Percentiles rank a stretch among this genome's conserved stretches.
These are phyloP conservation scores for Isurus oxyrinchus DNA, from an alignment of 2,113 vertebrate genomes.

Conservation along the genomic window DNA sequence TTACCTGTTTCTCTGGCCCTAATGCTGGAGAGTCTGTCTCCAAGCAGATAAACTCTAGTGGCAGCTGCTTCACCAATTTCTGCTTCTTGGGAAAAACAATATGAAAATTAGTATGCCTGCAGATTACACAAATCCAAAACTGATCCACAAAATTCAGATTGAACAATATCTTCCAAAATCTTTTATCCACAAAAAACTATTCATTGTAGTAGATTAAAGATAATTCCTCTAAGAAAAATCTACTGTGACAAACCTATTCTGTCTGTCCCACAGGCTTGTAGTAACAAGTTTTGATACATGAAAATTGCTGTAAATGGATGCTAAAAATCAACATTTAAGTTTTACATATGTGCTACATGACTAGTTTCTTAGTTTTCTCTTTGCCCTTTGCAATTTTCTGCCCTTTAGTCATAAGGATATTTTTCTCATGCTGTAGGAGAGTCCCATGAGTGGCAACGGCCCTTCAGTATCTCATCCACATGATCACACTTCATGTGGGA, in stretches of 20 bases:
- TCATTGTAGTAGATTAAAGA: not conserved
- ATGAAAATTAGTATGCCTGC: not conserved
- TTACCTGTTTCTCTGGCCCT: slow-evolving; percentile 88
- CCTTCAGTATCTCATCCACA: not conserved
- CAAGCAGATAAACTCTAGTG: slow-evolving; percentile 82
- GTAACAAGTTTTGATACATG: not conserved
- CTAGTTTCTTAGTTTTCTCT: not conserved
- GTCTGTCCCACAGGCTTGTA: not conserved
- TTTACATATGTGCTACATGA: not conserved
- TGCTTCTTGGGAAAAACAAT: slow-evolving; percentile 78
- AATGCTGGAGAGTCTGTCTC: slow-evolving; percentile 91
- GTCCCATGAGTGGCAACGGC: not conserved
- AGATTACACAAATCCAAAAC: not conserved
- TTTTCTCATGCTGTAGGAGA: not conserved
- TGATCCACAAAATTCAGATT: not conserved
- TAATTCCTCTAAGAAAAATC: not conserved
- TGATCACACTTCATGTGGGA: not conserved
- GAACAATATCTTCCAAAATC: not conserved
- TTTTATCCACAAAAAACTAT: not conserved
- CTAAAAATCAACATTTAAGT: not conserved
- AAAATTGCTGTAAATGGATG: not conserved
- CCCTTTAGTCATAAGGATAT: not conserved
- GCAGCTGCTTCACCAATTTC: slow-evolving; percentile 87
- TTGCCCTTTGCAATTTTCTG: not conserved
- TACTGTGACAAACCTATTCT: not conserved